phyloP scores from a whole-genome alignment of 2,888 invertebrate species.

The Scaptomyza cyrtandrae region DNA sequence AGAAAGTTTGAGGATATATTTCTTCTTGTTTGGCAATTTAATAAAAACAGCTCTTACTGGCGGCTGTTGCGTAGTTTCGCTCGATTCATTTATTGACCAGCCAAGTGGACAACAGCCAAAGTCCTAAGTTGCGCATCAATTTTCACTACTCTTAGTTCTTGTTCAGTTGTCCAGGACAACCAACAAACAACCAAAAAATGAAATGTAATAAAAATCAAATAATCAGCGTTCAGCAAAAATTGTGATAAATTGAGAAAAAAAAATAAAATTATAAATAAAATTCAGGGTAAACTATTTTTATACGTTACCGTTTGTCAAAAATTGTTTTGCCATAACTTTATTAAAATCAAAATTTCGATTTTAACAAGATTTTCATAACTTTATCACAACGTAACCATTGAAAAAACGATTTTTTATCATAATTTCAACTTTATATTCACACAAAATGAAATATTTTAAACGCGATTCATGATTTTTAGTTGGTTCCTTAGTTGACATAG shows the following conservation, averaged over 20 bases:
- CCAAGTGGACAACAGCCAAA: slow-evolving; percentile 56
- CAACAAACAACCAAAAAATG: slow-evolving; percentile 17
- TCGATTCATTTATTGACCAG: slow-evolving; percentile 48
- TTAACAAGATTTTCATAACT: no score
- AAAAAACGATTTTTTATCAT: no score
- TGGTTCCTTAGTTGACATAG: not conserved
- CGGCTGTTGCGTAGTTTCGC: slow-evolving; percentile 31
- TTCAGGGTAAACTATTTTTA: no score
- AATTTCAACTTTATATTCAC: no score
- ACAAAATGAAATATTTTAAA: no score
- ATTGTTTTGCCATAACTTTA: no score
- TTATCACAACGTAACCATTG: no score
- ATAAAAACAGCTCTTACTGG: slow-evolving; percentile 61
- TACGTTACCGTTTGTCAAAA: no score
- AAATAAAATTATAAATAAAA: not conserved
- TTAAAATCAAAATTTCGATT: no score
- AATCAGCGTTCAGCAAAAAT: slow-evolving; percentile 54
- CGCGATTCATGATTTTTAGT: no score
- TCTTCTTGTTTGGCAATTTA: slow-evolving; percentile 68
- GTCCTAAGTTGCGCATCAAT: slow-evolving; percentile 59
- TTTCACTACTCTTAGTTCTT: slow-evolving; percentile 52
- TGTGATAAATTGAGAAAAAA: slow-evolving; percentile 47
- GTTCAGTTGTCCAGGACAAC: slow-evolving; percentile 62
- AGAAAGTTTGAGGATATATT: not conserved
- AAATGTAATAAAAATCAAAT: slow-evolving; percentile 10